A percentile compares a stretch with the other conserved stretches of the same genome.
Conservation (phyloP, 2,113 vertebrate species). For the Microtus ochrogaster region DNA sequence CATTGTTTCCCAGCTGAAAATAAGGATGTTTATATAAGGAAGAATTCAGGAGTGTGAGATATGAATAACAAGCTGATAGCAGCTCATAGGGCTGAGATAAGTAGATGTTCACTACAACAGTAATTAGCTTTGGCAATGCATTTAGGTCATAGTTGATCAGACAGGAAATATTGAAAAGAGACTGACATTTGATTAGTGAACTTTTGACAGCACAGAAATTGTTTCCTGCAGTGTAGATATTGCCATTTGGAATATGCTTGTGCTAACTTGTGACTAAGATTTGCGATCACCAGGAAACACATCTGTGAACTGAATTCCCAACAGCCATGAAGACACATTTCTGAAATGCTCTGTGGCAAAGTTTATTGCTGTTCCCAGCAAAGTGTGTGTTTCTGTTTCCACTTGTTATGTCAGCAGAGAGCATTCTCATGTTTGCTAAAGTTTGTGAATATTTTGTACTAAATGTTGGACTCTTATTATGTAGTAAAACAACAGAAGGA, state of each 20-base stretch:
- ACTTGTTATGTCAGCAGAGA: neutral
- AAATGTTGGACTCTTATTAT: neutral
- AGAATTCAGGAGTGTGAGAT: neutral
- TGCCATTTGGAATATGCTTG: neutral
- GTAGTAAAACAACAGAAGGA: neutral
- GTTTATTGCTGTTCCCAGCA: neutral
- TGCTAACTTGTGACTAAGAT: neutral
- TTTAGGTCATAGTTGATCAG: constrained; percentile 30
- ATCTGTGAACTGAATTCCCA: neutral
- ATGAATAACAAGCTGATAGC: neutral
- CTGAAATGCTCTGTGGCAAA: neutral
- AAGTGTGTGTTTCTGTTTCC: neutral
- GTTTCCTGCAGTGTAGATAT: neutral
- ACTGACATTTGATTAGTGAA: constrained; percentile 44
- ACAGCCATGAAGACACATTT: neutral
- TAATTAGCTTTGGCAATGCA: neutral
- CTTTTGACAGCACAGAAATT: constrained; percentile 47
- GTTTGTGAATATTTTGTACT: neutral
- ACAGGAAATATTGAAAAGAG: constrained; percentile 8
- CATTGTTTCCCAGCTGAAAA: neutral
- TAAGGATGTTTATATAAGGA: accelerated
- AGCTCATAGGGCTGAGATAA: neutral
- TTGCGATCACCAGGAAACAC: neutral
- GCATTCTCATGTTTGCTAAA: neutral
- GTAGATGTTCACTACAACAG: neutral